A percentile compares a stretch with the other conserved stretches of the same genome.
phyloP scores from a whole-genome alignment of 2,888 invertebrate species.

The Troides oblongomaculatus region DNA sequence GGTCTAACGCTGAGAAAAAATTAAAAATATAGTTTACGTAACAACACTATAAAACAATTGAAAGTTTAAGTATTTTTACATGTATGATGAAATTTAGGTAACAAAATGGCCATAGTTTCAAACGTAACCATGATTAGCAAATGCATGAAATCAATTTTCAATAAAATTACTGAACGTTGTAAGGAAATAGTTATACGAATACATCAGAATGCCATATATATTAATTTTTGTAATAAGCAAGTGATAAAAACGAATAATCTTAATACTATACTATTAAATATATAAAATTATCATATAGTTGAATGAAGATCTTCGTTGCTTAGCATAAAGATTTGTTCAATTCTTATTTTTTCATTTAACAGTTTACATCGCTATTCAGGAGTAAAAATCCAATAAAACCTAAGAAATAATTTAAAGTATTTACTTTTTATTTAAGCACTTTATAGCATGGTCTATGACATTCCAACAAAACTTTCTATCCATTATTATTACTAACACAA shows the following conservation, averaged over 20 bases:
- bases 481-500: too few species aligned
- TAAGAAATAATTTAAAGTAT: too few species aligned
- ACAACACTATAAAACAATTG: slow-evolving; percentile 12
- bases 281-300: too few species aligned
- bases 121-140: not conserved
- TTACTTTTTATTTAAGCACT: too few species aligned
- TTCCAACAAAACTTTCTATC: too few species aligned
- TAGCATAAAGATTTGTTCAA: too few species aligned
- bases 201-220: not conserved
- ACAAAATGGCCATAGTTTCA: not conserved
- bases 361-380: too few species aligned
- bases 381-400: too few species aligned
- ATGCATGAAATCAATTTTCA: not conserved
- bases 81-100: not conserved
- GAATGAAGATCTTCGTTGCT: too few species aligned
- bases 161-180: not conserved
- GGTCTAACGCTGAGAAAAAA: slow-evolving; percentile 82
- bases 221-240: not conserved
- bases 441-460: too few species aligned
- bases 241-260: not conserved
- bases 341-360: too few species aligned
- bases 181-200: not conserved
- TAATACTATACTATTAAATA: not conserved
- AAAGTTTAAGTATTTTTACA: not conserved
- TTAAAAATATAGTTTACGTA: slow-evolving; percentile 14